These are phyloP conservation scores for Coreoperca whiteheadi DNA, from an alignment of 2,113 vertebrate species.

Conservation along the genomic window DNA sequence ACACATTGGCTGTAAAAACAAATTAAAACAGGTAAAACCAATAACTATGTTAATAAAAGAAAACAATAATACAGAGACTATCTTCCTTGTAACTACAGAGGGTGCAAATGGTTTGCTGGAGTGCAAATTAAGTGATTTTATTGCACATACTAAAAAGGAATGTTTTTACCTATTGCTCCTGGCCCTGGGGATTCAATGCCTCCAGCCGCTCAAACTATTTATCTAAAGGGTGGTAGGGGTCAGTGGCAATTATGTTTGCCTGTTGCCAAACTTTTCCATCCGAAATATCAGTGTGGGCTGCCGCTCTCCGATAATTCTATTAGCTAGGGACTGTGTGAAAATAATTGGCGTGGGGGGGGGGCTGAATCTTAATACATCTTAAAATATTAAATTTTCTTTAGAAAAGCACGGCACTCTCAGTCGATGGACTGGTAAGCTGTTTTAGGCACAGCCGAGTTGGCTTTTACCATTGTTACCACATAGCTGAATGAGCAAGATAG, in stretches of 20 bases:
- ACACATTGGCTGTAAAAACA: constrained; percentile 29
- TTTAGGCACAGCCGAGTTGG: too few species aligned
- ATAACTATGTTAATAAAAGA: neutral
- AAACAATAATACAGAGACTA: neutral
- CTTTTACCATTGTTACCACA: too few species aligned
- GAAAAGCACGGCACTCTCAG: neutral
- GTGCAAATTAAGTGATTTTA: constrained; percentile 38
- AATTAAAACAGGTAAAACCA: constrained; percentile 23
- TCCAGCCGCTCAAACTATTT: neutral
- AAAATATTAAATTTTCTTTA: neutral
- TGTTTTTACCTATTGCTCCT: neutral
- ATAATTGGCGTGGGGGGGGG: neutral
- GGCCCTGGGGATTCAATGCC: constrained; percentile 3
- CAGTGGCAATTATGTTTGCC: neutral
- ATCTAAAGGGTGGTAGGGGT: neutral
- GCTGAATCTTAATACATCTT: neutral
- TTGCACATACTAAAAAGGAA: constrained; percentile 29
- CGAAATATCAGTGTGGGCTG: neutral
- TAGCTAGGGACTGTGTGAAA: neutral
- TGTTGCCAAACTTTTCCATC: neutral
- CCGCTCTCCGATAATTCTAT: neutral
- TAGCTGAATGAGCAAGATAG: too few species aligned
- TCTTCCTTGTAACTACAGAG: constrained; percentile 9
- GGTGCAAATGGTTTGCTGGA: constrained; percentile 31
- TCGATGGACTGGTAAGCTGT: too few species aligned